These are phyloP conservation scores for Hippasteria phrygiana DNA, from an alignment of 53 echinoderm and acorn worm species.

Conservation along the genomic window DNA sequence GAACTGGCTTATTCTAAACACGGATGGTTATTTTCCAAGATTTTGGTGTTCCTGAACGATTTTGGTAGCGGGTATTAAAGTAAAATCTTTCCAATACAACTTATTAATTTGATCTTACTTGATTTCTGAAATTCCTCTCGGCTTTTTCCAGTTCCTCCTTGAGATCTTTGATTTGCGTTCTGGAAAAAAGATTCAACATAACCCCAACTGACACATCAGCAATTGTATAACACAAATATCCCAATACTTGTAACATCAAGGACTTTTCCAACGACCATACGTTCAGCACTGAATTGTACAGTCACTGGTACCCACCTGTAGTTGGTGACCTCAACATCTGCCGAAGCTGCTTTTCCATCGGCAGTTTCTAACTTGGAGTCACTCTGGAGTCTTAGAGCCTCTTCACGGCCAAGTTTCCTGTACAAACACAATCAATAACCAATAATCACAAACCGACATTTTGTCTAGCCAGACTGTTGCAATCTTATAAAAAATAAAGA, in stretches of 20 bases:
- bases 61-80: too few relatives aligned
- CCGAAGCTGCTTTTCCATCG: constrained; percentile 79
- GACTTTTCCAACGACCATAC: neutral
- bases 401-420: constrained; percentile 95
- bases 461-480: too few relatives aligned
- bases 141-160: constrained; percentile 87
- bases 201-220: neutral
- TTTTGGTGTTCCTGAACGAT: too few relatives aligned
- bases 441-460: neutral
- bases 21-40: too few relatives aligned
- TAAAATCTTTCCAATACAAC: neutral
- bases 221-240: neutral
- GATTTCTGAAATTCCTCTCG: constrained; percentile 80
- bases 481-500: neutral
- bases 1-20: too few relatives aligned
- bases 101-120: constrained; percentile 48
- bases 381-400: constrained; percentile 84
- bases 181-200: constrained; percentile 19
- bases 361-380: constrained; percentile 76
- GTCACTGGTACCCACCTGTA: constrained; percentile 81
- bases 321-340: constrained; percentile 76
- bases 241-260: neutral
- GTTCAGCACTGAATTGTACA: neutral
- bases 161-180: constrained; percentile 85
- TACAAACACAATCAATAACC: neutral